Percentiles rank a stretch among this genome's conserved stretches.
phyloP scores from a whole-genome alignment of 1,140 invertebrate genomes.

The Drosophila varians region DNA sequence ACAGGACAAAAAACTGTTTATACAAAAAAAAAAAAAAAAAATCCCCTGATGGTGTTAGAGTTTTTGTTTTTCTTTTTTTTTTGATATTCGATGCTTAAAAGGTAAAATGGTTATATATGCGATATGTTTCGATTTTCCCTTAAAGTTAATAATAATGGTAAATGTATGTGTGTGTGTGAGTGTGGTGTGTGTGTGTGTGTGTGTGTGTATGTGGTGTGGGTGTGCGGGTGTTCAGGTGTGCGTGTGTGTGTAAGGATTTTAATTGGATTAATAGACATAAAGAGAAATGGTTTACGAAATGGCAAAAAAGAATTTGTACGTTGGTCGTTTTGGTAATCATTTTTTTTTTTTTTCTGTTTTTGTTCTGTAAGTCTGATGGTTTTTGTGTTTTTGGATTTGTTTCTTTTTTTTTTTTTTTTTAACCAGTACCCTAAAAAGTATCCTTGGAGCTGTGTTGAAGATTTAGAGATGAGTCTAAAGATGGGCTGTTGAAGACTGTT shows the following conservation, averaged over 20 bases:
- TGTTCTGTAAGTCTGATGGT: constrained; percentile 23
- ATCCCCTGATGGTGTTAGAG: constrained; percentile 21
- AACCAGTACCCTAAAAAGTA: constrained; percentile 71
- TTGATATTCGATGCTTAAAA: constrained; percentile 21
- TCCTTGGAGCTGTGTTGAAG: constrained; percentile 38
- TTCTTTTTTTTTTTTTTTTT: constrained; percentile 43
- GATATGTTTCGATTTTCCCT: constrained; percentile 20
- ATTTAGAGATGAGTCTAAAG: constrained; percentile 13
- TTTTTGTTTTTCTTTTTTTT: no score
- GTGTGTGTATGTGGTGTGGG: constrained; percentile 6
- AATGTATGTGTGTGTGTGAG: constrained; percentile 14
- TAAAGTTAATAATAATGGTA: constrained; percentile 38
- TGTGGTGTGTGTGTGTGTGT: constrained; percentile 11
- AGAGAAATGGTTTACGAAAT: constrained; percentile 49
- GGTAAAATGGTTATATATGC: constrained; percentile 29
- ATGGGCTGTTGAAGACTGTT: constrained; percentile 17
- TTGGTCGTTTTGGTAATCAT: constrained; percentile 50
- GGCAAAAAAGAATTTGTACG: constrained; percentile 43
- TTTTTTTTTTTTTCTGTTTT: constrained; percentile 38
- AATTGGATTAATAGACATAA: constrained; percentile 48
- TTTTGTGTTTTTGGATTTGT: constrained; percentile 35
- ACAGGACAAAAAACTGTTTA: background rate
- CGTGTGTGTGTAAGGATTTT: constrained; percentile 6
- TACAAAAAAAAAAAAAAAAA: no score
- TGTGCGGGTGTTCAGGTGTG: constrained; percentile 5